These are phyloP conservation scores for Garra rufa DNA, from an alignment of 2,113 vertebrate species.

Conservation along the genomic window DNA sequence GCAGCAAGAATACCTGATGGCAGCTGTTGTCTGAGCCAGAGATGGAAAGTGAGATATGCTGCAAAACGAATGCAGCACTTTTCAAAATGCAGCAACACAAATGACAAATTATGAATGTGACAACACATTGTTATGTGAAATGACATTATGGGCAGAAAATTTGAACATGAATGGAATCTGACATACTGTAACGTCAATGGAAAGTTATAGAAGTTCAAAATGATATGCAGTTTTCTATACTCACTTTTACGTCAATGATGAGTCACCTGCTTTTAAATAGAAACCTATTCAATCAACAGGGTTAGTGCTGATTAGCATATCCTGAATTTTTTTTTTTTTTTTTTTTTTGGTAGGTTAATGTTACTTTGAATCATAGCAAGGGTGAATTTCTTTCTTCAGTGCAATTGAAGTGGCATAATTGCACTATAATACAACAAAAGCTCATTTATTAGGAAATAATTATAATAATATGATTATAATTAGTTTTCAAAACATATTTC, in stretches of 20 bases:
- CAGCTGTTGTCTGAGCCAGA: constrained; percentile 18
- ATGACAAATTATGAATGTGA: background rate
- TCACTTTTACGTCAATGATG: background rate
- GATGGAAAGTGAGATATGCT: background rate
- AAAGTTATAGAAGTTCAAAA: background rate
- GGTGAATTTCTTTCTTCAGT: background rate
- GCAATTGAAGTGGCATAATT: background rate
- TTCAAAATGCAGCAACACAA: background rate
- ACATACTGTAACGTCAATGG: background rate
- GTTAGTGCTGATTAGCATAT: background rate
- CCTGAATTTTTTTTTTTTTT: background rate
- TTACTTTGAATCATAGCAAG: background rate
- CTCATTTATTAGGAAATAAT: background rate
- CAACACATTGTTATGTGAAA: background rate
- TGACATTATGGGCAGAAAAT: background rate
- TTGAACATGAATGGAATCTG: constrained; percentile 4
- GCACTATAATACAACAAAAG: background rate
- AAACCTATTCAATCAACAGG: background rate
- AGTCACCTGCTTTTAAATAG: constrained; percentile 24
- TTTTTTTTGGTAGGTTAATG: background rate
- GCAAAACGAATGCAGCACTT: background rate
- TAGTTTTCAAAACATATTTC: background rate
- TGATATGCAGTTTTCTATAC: background rate
- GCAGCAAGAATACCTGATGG: constrained; percentile 50
- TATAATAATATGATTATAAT: background rate